Conservation (phyloP, 2,113 vertebrate genomes). For the Neolamprologus kungweensis region DNA sequence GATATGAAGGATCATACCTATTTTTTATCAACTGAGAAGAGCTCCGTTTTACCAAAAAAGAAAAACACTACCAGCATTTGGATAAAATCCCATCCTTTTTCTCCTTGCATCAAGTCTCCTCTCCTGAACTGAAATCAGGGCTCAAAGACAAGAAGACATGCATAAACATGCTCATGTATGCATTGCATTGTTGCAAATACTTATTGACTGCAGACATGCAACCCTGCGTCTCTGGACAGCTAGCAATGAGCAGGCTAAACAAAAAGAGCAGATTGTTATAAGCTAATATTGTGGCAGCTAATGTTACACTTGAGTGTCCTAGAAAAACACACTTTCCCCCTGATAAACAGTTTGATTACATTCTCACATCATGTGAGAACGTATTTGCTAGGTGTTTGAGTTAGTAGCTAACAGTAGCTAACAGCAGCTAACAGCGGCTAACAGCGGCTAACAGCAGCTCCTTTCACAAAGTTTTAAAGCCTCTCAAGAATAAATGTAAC, state of each 20-base stretch:
- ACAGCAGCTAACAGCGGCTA: rapidly evolving
- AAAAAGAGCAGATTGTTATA: background rate
- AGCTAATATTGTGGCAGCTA: background rate
- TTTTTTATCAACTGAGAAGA: background rate
- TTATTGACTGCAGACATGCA: background rate
- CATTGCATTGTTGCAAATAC: background rate
- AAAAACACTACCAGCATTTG: background rate
- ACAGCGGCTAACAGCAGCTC: background rate
- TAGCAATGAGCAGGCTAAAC: background rate
- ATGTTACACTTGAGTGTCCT: background rate
- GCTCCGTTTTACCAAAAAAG: background rate
- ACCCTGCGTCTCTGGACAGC: rapidly evolving
- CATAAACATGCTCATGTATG: background rate
- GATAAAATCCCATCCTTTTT: background rate
- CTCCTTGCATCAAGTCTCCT: background rate
- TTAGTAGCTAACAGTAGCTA: rapidly evolving
- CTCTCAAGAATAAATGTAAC: background rate
- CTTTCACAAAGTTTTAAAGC: background rate
- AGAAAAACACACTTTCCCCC: background rate
- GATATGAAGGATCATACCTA: background rate
- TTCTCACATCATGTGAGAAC: background rate
- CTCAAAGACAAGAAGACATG: rapidly evolving
- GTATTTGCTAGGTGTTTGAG: background rate
- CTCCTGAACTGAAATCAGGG: background rate
- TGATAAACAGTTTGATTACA: background rate